These are phyloP conservation scores for Micoletzkya japonica DNA, from an alignment of 2,888 invertebrate genomes.

Conservation along the genomic window DNA sequence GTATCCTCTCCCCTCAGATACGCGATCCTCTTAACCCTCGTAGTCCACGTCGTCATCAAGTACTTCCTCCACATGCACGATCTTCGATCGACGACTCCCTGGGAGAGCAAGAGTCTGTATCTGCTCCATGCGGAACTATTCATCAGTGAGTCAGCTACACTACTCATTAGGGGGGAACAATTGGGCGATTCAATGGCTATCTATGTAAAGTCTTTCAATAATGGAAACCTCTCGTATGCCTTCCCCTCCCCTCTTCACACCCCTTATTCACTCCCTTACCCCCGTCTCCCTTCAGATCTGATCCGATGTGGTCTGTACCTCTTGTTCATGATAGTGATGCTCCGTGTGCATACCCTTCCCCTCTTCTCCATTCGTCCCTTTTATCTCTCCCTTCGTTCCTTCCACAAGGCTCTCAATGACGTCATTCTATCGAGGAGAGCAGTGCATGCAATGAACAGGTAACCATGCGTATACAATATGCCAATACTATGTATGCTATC, in stretches of 20 bases:
- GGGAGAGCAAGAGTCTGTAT: slow-evolving; percentile 99
- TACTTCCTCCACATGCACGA: slow-evolving; percentile 86
- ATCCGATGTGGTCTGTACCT: slow-evolving; percentile 80
- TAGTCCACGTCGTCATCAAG: slow-evolving; percentile 83
- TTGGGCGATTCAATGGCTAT: too few species aligned
- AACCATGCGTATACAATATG: slow-evolving; percentile 72
- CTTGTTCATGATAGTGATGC: slow-evolving; percentile 91
- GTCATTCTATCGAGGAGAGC: slow-evolving; percentile 81
- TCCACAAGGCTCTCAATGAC: slow-evolving; percentile 83
- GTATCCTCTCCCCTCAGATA: slow-evolving; percentile 70
- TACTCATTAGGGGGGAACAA: too few species aligned
- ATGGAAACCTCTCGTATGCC: neutral
- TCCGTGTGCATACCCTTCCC: slow-evolving; percentile 92
- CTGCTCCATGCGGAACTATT: slow-evolving; percentile 92
- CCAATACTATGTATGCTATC: too few species aligned
- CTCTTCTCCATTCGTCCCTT: slow-evolving; percentile 97
- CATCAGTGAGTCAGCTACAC: slow-evolving; percentile 74
- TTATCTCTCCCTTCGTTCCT: slow-evolving; percentile 91
- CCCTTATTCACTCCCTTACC: too few species aligned
- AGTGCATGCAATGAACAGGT: slow-evolving; percentile 63
- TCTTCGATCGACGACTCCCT: slow-evolving; percentile 81
- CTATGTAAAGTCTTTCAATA: neutral
- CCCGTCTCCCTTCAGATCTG: slow-evolving; percentile 68
- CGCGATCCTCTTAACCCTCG: slow-evolving; percentile 83
- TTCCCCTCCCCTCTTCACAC: neutral